phyloP scores from a whole-genome alignment of 2,113 vertebrate genomes.

The Psophia crepitans region DNA sequence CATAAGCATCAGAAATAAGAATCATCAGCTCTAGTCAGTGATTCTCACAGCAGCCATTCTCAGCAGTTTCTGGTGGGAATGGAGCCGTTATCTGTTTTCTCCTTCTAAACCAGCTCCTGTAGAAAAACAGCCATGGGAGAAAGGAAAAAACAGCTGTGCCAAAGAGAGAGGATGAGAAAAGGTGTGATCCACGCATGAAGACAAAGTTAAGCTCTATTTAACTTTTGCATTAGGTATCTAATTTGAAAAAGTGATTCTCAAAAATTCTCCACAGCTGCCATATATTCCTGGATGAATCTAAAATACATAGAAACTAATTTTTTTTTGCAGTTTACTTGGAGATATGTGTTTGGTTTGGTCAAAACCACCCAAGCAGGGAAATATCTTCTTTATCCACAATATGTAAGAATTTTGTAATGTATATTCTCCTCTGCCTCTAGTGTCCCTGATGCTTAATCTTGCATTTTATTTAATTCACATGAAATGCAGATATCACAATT shows the following conservation, averaged over 20 bases:
- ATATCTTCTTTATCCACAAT: background rate
- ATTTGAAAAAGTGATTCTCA: background rate
- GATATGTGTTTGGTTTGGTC: background rate
- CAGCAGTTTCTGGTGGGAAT: background rate
- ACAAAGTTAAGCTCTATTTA: background rate
- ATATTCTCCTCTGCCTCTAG: background rate
- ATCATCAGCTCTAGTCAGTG: background rate
- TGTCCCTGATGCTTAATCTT: background rate
- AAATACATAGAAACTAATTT: background rate
- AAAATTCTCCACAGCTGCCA: background rate
- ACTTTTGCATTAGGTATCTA: background rate
- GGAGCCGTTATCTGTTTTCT: background rate
- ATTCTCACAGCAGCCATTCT: background rate
- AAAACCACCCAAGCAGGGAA: background rate
- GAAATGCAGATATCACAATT: background rate
- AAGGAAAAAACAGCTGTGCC: background rate
- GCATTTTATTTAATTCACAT: background rate
- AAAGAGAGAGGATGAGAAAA: background rate
- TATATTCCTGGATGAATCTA: background rate
- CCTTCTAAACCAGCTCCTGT: background rate
- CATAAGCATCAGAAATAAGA: background rate
- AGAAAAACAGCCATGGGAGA: background rate
- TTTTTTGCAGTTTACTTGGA: background rate
- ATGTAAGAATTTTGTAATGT: rapidly evolving
- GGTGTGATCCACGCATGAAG: background rate